phyloP scores from a whole-genome alignment of 2,113 vertebrate species.

The Romanogobio albipinnatus region DNA sequence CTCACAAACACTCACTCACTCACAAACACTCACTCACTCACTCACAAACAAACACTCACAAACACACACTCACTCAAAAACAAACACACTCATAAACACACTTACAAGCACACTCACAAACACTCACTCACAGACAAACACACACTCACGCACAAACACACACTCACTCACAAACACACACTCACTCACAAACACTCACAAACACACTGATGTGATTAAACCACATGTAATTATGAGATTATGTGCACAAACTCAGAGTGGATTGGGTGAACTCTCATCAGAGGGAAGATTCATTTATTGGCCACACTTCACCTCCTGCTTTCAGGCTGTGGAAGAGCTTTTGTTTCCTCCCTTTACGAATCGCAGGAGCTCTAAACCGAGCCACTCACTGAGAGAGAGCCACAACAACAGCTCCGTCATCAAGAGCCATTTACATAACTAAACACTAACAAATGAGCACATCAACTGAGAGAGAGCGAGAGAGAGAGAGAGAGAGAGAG shows the following conservation, averaged over 20 bases:
- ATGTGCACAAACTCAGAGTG: background rate
- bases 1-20: too few relatives aligned
- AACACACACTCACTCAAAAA: too few relatives aligned
- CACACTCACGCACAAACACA: too few relatives aligned
- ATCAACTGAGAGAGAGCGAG: background rate
- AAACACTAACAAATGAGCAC: conserved; percentile 32
- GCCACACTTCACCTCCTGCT: conserved; percentile 26
- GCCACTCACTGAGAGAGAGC: background rate
- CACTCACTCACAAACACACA: too few relatives aligned
- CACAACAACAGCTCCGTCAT: conserved; percentile 8
- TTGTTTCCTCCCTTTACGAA: conserved; percentile 18
- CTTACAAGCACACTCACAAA: too few relatives aligned
- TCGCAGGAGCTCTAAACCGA: background rate
- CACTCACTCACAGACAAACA: too few relatives aligned
- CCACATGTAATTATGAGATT: background rate
- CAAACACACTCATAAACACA: too few relatives aligned
- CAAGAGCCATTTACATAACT: conserved; percentile 33
- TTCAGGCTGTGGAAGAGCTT: conserved; percentile 39
- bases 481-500: background rate
- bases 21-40: too few relatives aligned
- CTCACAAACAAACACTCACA: too few relatives aligned
- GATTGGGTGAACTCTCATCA: background rate
- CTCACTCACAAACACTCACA: too few relatives aligned
- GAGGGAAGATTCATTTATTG: background rate
- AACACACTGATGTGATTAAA: background rate